Percentiles rank a stretch among this genome's conserved stretches.
These are phyloP conservation scores for Zophobas atratus DNA, from an alignment of 1,140 invertebrate species.

Conservation along the genomic window DNA sequence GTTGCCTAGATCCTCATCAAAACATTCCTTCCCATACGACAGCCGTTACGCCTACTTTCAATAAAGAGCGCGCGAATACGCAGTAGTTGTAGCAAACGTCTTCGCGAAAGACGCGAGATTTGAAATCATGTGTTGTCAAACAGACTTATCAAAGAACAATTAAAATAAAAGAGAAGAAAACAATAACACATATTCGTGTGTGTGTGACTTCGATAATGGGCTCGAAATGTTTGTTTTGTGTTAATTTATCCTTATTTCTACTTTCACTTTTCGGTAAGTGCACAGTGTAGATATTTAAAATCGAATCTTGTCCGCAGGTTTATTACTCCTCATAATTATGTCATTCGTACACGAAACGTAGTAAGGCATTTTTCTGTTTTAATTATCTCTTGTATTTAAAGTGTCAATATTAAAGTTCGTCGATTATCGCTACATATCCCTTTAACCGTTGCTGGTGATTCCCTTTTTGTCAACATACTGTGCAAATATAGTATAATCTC, in stretches of 20 bases:
- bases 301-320: neutral
- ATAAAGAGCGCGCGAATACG: neutral
- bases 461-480: no score
- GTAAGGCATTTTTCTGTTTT: no score
- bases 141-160: neutral
- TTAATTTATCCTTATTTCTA: neutral
- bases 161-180: neutral
- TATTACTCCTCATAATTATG: neutral
- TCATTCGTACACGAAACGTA: no score
- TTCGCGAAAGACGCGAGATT: slow-evolving; percentile 3
- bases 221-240: neutral
- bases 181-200: neutral
- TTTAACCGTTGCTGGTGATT: no score
- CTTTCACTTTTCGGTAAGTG: slow-evolving; percentile 21
- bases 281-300: no score
- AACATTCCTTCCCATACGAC: neutral
- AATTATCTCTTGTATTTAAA: no score
- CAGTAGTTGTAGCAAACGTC: neutral
- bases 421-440: no score
- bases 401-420: no score
- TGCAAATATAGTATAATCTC: no score
- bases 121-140: neutral
- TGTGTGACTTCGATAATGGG: neutral
- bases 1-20: neutral
- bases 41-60: neutral